Evolutionary conservation across 1,140 invertebrate species (phyloP).

Genomic region (Idris sp.): DNA sequence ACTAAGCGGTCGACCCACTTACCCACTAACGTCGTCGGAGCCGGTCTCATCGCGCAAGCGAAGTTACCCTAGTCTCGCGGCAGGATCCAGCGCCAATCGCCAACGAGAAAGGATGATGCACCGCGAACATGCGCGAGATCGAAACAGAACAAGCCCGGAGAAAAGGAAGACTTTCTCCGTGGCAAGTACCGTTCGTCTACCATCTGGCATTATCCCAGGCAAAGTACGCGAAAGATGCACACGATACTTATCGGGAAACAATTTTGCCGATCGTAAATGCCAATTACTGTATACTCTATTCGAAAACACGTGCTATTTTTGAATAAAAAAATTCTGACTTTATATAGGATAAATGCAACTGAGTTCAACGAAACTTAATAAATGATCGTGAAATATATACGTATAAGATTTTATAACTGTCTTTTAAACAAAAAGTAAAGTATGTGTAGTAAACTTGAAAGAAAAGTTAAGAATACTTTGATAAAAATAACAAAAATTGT

Average conservation of each 20-base stretch:
- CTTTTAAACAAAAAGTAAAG: too few relatives aligned
- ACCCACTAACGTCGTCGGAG: constrained; percentile 73
- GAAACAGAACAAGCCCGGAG: constrained; percentile 54
- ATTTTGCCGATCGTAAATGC: too few relatives aligned
- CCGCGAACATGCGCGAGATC: constrained; percentile 1
- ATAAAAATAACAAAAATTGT: too few relatives aligned
- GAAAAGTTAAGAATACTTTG: too few relatives aligned
- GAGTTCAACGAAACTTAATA: too few relatives aligned
- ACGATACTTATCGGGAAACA: background rate
- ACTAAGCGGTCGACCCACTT: constrained; percentile 73
- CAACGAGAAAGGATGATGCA: constrained; percentile 31
- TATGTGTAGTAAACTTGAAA: too few relatives aligned
- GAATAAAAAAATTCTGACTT: too few relatives aligned
- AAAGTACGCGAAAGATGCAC: constrained; percentile 21
- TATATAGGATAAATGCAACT: too few relatives aligned
- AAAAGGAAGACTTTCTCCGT: constrained; percentile 73
- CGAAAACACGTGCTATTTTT: too few relatives aligned
- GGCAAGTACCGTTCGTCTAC: constrained; percentile 74
- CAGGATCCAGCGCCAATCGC: constrained; percentile 27
- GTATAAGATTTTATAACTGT: too few relatives aligned
- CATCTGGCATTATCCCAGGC: constrained; percentile 58
- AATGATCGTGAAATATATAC: too few relatives aligned
- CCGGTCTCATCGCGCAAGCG: constrained; percentile 38
- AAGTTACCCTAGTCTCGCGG: constrained; percentile 41
- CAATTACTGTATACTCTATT: too few relatives aligned